A percentile compares a stretch with the other conserved stretches of the same genome.
Conservation (phyloP, 2,113 vertebrate species). For the Nyctibius bracteatus region DNA sequence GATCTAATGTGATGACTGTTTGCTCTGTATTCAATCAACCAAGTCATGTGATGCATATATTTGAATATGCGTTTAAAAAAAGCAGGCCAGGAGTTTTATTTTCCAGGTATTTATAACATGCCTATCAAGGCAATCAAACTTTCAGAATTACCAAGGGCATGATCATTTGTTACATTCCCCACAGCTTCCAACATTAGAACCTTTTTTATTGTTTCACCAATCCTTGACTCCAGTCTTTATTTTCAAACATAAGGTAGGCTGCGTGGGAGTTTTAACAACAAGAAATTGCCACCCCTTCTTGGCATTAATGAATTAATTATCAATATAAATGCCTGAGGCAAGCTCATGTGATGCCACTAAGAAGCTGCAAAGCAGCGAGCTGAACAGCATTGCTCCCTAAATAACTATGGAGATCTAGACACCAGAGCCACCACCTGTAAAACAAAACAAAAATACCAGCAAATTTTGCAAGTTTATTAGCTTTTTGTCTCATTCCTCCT, state of each 20-base stretch:
- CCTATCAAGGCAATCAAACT: not conserved
- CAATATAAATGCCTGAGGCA: conserved; percentile 41
- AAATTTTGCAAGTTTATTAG: not conserved
- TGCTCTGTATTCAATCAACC: not conserved
- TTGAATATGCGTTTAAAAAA: not conserved
- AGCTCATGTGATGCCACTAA: conserved; percentile 38
- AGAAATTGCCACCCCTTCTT: conserved; percentile 45
- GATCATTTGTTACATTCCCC: not conserved
- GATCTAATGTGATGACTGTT: not conserved
- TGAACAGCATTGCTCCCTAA: not conserved
- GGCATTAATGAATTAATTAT: conserved; percentile 38
- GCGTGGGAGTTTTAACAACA: conserved; percentile 55
- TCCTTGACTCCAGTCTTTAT: conserved; percentile 22
- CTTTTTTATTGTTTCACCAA: conserved; percentile 50
- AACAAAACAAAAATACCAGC: not conserved
- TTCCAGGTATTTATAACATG: not conserved
- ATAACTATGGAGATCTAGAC: not conserved
- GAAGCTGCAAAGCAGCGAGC: conserved; percentile 31
- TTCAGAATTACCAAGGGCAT: conserved; percentile 27
- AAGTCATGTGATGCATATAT: not conserved
- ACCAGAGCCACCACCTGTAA: not conserved
- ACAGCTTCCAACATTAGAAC: conserved; percentile 39
- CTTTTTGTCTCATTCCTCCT: not conserved
- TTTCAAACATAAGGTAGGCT: not conserved
- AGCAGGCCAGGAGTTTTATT: not conserved